phyloP scores from a whole-genome alignment of 1,140 invertebrate genomes.

The Drosophila bipectinata region DNA sequence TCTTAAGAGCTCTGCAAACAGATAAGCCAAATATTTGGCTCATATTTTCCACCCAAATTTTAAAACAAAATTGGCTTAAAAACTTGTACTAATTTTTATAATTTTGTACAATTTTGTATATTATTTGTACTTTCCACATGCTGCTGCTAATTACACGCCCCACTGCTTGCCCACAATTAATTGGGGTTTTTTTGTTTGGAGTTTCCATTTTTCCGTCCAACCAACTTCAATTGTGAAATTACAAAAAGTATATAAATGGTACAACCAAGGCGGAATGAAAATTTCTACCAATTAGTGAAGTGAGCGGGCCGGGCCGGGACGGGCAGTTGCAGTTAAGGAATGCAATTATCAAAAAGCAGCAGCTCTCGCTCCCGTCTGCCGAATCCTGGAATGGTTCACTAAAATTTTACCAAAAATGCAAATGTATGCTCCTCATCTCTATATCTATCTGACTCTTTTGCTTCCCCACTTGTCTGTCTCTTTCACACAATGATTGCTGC shows the following conservation, averaged over 20 bases:
- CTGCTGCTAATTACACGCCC: constrained; percentile 48
- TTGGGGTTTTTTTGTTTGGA: constrained; percentile 20
- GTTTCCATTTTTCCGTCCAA: constrained; percentile 53
- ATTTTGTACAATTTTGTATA: constrained; percentile 21
- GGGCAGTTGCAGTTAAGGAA: constrained; percentile 42
- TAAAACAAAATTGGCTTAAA: not conserved
- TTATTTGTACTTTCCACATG: constrained; percentile 37
- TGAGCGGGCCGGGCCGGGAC: constrained; percentile 9
- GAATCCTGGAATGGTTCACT: constrained; percentile 1
- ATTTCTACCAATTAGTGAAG: constrained; percentile 59
- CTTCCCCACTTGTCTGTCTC: not conserved
- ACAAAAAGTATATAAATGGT: constrained; percentile 17
- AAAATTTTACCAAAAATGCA: constrained; percentile 16
- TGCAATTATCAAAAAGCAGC: constrained; percentile 53
- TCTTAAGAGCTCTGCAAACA: no score
- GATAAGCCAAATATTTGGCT: not conserved
- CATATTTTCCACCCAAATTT: not conserved
- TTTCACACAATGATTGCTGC: constrained; percentile 58
- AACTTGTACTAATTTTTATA: not conserved
- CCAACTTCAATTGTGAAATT: constrained; percentile 45
- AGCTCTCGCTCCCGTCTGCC: not conserved
- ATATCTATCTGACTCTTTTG: not conserved
- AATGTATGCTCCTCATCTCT: not conserved
- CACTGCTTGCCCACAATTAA: constrained; percentile 55
- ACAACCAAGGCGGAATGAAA: constrained; percentile 46